Base-by-base conservation (phyloP, 2,113 vertebrate species). In the Grus americana region DNA sequence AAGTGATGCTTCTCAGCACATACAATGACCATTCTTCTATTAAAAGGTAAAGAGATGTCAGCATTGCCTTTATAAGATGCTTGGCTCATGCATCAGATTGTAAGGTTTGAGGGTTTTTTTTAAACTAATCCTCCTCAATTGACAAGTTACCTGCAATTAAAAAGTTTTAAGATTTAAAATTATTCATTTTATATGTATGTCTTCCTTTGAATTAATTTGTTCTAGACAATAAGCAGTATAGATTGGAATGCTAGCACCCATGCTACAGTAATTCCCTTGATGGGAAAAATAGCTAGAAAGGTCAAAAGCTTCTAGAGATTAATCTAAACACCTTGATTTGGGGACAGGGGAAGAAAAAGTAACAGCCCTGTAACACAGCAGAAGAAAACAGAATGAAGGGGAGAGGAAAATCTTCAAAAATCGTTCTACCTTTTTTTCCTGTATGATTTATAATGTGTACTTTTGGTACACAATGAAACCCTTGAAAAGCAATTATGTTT, bases 301-400 rank as follows among this genome's bases (percentile, higher is more conserved):
- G 85, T 61, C 52, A 96, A 86, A 93, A 79, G 67, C 47, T 80
- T 88, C n/a, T 86, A 63, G 42, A 76, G 21, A 38, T 93, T 89
- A 89, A 84, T 74, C 44, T 82, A 87, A 89, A 73, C 4, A 79
- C 86, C 88, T 54, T 81, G 59, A 92, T 89, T 78, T 79, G 34
- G 27, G 47, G n/a, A 22, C 2, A 2, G 34, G 50, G 17, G 54
- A 49, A 49, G 12, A 71, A 42, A 59, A 59, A 47, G 15, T 34
- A 88, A 80, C 21, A 72, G 49, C 36, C 34, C n/a, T 30, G 24
- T 32, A 84, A 73, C 29, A 49, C 0, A 82, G 49, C 24, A 72
- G 17, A 72, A 2, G 6, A 80, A 78, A 81, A 62, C 22, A 54
- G 44, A 65, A 49, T 16, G 8, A 79, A 90, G 75, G 9, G 5